Percentiles rank a stretch among this genome's conserved stretches.
These are phyloP conservation scores for Petromus typicus DNA, from an alignment of 2,113 vertebrate genomes.

Conservation along the genomic window DNA sequence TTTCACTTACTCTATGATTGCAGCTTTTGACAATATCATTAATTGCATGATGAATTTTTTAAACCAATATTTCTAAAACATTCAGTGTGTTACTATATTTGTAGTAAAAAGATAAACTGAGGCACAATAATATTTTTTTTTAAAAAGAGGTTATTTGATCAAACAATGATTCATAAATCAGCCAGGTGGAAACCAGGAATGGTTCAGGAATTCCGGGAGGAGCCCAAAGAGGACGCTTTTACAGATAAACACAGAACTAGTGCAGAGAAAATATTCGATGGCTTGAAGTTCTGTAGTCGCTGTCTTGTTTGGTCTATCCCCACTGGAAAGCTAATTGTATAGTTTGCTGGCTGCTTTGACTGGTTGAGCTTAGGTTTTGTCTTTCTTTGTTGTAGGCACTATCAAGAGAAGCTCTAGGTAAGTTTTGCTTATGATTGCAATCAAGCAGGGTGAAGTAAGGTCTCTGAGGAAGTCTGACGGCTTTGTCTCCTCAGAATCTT, in stretches of 20 bases:
- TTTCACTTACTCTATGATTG: not conserved
- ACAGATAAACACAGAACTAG: not conserved
- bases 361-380: not conserved
- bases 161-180: not conserved
- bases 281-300: not conserved
- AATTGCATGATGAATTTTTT: not conserved
- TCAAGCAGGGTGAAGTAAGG: not conserved
- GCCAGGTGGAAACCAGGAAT: not conserved
- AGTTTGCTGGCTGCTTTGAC: not conserved
- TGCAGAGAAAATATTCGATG: not conserved
- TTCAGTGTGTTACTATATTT: not conserved
- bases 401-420: not conserved
- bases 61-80: constrained; percentile 18
- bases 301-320: not conserved
- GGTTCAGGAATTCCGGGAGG: no score
- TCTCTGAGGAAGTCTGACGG: not conserved
- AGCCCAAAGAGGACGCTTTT: not conserved
- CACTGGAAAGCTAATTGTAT: not conserved
- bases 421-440: not conserved
- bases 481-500: not conserved
- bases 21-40: not conserved
- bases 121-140: not conserved
- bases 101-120: not conserved
- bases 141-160: not conserved
- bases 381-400: not conserved